Evolutionary conservation across 2,113 vertebrate species (phyloP).

Genomic region (Perca flavescens): DNA sequence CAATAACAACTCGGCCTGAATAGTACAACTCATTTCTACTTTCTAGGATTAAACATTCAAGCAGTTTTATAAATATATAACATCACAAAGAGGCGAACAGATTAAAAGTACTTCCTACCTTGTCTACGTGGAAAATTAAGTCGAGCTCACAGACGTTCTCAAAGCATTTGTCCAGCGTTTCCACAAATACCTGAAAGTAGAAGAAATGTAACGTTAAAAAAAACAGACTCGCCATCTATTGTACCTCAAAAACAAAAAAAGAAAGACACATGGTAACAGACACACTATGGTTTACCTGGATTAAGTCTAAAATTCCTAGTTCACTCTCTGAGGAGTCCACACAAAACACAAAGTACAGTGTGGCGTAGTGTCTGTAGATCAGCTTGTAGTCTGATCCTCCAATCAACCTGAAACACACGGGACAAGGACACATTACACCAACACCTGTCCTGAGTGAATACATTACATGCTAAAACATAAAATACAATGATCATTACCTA

Average conservation of each 20-base stretch:
- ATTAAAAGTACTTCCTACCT: slow-evolving; percentile 85
- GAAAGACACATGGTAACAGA: not conserved
- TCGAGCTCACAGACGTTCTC: slow-evolving; percentile 99
- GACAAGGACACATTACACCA: slow-evolving; percentile 20
- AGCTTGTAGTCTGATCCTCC: slow-evolving; percentile 99
- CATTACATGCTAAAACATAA: not conserved
- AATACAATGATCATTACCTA: not conserved
- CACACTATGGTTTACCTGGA: slow-evolving; percentile 87
- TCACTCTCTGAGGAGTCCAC: slow-evolving; percentile 99
- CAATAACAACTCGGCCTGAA: not conserved
- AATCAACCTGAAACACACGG: slow-evolving; percentile 89
- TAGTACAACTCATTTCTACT: not conserved
- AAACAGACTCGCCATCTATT: not conserved
- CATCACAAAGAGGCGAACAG: slow-evolving; percentile 2
- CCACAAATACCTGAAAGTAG: slow-evolving; percentile 93
- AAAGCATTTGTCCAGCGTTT: slow-evolving; percentile 99
- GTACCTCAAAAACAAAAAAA: not conserved
- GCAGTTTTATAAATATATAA: not conserved
- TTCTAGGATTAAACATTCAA: not conserved
- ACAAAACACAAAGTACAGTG: slow-evolving; percentile 99
- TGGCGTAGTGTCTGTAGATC: slow-evolving; percentile 99
- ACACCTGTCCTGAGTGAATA: not conserved
- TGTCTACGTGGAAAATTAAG: slow-evolving; percentile 99
- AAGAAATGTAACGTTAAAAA: not conserved
- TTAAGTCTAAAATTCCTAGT: slow-evolving; percentile 98